Evolutionary conservation across 2,113 vertebrate genomes (phyloP).

Genomic region (Symphodus melops): DNA sequence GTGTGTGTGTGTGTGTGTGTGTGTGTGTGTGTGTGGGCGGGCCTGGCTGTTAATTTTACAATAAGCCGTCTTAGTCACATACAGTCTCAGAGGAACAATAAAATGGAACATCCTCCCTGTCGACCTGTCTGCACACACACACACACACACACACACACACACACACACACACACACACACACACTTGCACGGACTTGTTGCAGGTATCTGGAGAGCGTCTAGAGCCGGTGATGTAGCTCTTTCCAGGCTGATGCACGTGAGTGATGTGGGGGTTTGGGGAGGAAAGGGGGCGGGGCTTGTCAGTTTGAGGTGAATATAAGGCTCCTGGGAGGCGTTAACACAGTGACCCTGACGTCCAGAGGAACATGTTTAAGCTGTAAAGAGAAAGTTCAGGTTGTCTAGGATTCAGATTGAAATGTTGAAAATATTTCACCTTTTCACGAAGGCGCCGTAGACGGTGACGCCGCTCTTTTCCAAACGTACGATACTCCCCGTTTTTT

Average conservation of each 20-base stretch:
- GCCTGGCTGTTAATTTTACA: conserved; percentile 23
- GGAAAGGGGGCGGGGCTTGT: background rate
- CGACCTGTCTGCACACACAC: background rate
- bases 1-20: conserved; percentile 11
- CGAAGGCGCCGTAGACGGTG: too few relatives aligned
- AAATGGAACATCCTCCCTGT: background rate
- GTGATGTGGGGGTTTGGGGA: conserved; percentile 24
- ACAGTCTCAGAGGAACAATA: background rate
- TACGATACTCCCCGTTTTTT: too few relatives aligned
- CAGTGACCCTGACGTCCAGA: background rate
- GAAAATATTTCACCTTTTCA: too few relatives aligned
- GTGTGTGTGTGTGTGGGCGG: background rate
- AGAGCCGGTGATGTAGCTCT: conserved; percentile 4
- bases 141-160: conserved; percentile 4
- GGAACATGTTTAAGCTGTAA: conserved; percentile 2
- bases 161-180: background rate
- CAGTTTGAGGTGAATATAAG: background rate
- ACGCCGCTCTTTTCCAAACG: too few relatives aligned
- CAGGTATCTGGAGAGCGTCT: conserved; percentile 22
- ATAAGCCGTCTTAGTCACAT: conserved; percentile 20
- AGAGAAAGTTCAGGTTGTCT: too few relatives aligned
- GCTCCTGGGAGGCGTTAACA: background rate
- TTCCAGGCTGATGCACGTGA: conserved; percentile 17
- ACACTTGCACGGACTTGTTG: conserved; percentile 3
- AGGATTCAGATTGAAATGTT: too few relatives aligned